Percentiles rank a stretch among this genome's conserved stretches.
Conservation (phyloP, 2,797 vertebrate species). For the Alca torda region DNA sequence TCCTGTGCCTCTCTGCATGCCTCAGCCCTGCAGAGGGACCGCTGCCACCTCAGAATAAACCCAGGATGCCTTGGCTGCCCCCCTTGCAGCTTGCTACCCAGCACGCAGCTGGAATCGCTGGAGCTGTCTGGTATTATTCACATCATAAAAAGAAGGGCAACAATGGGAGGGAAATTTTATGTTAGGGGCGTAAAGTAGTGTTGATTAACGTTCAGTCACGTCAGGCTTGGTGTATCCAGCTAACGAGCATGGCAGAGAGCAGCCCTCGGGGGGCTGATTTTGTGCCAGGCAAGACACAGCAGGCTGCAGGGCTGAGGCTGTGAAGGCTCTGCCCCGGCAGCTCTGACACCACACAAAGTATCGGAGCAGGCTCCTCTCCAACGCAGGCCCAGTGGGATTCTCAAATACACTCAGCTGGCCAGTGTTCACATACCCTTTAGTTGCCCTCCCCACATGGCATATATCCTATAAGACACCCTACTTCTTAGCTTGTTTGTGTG, state of each 20-base stretch:
- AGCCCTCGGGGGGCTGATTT: background rate
- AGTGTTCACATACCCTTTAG: background rate
- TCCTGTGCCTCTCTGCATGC: background rate
- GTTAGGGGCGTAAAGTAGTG: background rate
- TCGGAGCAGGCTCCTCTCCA: background rate
- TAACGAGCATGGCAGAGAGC: background rate
- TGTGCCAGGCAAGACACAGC: background rate
- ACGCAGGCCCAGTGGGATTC: rapidly evolving
- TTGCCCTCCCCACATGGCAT: background rate
- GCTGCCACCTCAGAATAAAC: background rate
- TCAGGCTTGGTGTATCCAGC: background rate
- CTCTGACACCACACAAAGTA: rapidly evolving
- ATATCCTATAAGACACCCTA: background rate
- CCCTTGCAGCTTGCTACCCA: background rate
- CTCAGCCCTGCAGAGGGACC: background rate
- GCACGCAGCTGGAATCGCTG: background rate
- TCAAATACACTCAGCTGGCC: background rate
- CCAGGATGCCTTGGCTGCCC: background rate
- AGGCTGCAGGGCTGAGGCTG: background rate
- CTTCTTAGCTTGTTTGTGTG: background rate
- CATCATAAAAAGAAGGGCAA: background rate
- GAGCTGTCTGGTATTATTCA: background rate
- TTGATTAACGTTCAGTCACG: background rate
- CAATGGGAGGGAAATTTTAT: background rate
- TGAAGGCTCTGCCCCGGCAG: rapidly evolving